phyloP scores from a whole-genome alignment of 1,140 invertebrate genomes.

The Scaptomyza pallida region DNA sequence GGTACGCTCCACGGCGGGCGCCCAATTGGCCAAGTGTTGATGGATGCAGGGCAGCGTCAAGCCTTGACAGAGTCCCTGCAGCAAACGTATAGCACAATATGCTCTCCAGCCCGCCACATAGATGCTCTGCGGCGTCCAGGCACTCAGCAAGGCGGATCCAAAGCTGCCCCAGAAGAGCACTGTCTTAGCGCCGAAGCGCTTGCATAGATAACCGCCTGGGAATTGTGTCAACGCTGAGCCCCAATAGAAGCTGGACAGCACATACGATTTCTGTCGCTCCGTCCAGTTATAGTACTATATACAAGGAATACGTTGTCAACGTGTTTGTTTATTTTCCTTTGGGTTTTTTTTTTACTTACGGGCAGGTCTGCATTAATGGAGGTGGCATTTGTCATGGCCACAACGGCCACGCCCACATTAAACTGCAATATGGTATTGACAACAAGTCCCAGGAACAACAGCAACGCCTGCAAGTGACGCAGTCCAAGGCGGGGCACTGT shows the following conservation, averaged over 20 bases:
- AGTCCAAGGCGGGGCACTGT: conserved; percentile 85
- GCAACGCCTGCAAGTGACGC: conserved; percentile 87
- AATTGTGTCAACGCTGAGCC: conserved; percentile 75
- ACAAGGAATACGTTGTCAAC: conserved; percentile 1
- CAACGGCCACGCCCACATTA: conserved; percentile 88
- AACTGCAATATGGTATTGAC: conserved; percentile 87
- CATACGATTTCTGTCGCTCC: conserved; percentile 84
- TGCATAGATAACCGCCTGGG: conserved; percentile 67
- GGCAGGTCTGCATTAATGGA: conserved; percentile 60
- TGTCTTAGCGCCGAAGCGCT: conserved; percentile 87
- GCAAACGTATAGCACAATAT: conserved; percentile 87
- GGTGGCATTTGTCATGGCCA: conserved; percentile 76
- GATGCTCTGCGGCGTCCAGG: conserved; percentile 83
- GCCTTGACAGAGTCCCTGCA: conserved; percentile 92
- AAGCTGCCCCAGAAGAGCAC: conserved; percentile 87
- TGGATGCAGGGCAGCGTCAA: conserved; percentile 92
- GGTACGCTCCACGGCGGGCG: conserved; percentile 86
- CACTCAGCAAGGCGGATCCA: conserved; percentile 85
- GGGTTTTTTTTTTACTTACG: too few relatives aligned
- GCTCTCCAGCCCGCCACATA: conserved; percentile 86
- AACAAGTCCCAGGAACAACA: conserved; percentile 87
- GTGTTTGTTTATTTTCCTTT: conserved; percentile 11
- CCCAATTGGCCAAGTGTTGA: conserved; percentile 85
- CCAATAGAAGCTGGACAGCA: conserved; percentile 88
- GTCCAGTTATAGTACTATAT: conserved; percentile 85